Percentiles rank a stretch among this genome's conserved stretches.
These are phyloP conservation scores for Cheirogaleus major DNA, from an alignment of 2,797 vertebrate species.

Conservation along the genomic window DNA sequence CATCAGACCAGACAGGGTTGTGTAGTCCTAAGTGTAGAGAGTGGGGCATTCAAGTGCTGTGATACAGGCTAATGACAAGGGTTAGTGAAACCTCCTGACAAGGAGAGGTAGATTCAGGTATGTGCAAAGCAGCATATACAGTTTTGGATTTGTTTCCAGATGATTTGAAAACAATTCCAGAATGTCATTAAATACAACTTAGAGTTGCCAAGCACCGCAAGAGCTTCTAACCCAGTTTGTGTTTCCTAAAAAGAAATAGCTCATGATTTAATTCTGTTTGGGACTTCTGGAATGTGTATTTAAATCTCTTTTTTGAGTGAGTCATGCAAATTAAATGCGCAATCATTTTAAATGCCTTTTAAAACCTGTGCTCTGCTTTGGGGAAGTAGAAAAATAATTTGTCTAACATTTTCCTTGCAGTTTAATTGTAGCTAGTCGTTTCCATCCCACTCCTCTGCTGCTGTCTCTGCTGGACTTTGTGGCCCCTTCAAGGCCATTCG, in stretches of 20 bases:
- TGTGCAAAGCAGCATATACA: background rate
- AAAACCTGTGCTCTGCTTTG: background rate
- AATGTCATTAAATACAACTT: background rate
- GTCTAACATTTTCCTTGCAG: constrained; percentile 84
- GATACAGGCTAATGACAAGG: background rate
- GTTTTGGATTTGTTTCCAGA: constrained; percentile 1
- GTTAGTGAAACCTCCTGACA: background rate
- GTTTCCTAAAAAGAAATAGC: constrained; percentile 26
- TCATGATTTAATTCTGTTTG: constrained; percentile 2
- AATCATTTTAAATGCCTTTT: constrained; percentile 26
- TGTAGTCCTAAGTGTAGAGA: background rate
- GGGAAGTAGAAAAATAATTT: constrained; percentile 43
- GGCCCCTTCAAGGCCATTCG: constrained; percentile 96
- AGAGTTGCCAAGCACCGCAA: background rate
- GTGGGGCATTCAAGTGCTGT: background rate
- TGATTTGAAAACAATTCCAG: background rate
- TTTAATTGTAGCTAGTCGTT: constrained; percentile 95
- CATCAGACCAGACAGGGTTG: background rate
- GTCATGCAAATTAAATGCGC: background rate
- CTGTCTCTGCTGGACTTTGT: constrained; percentile 93
- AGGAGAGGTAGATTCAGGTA: background rate
- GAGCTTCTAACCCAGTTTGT: background rate
- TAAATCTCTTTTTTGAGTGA: background rate
- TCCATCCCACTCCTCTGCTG: constrained; percentile 93
- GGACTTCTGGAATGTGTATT: background rate